Conservation (phyloP, 2,888 invertebrate genomes). For the Microctonus brassicae region DNA sequence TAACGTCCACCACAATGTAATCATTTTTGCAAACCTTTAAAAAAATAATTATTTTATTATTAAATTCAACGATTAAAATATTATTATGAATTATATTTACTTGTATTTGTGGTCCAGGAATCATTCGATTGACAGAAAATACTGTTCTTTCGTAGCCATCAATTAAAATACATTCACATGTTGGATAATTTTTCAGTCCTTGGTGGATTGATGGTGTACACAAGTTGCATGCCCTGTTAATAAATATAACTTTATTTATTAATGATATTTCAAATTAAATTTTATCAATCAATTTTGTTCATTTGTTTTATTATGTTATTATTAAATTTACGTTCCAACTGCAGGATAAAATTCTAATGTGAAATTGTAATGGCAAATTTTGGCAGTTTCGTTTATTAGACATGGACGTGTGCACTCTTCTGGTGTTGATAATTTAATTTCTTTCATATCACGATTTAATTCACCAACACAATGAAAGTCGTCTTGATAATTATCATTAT, state of each 20-base stretch:
- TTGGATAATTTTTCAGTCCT: constrained; percentile 77
- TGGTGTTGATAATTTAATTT: constrained; percentile 74
- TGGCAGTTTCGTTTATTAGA: constrained; percentile 83
- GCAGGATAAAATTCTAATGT: constrained; percentile 86
- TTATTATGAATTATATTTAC: constrained; percentile 68
- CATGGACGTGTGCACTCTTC: constrained; percentile 87
- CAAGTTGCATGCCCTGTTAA: constrained; percentile 83
- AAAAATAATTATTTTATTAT: not conserved
- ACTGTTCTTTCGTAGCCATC: constrained; percentile 90
- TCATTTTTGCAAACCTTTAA: constrained; percentile 90
- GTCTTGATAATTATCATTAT: not conserved
- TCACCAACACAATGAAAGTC: not conserved
- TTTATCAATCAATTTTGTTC: not conserved
- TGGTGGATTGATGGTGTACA: constrained; percentile 87
- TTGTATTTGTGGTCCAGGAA: constrained; percentile 91
- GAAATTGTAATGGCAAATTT: constrained; percentile 88
- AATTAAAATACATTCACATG: constrained; percentile 88
- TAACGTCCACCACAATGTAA: constrained; percentile 86
- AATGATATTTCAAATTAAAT: not conserved
- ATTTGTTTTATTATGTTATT: not conserved
- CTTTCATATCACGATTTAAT: not conserved
- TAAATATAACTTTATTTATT: not conserved
- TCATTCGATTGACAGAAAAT: constrained; percentile 86
- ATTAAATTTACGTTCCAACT: constrained; percentile 80
- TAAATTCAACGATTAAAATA: not conserved